These are phyloP conservation scores for Arctopsyche grandis DNA, from an alignment of 1,140 invertebrate genomes.

Conservation along the genomic window DNA sequence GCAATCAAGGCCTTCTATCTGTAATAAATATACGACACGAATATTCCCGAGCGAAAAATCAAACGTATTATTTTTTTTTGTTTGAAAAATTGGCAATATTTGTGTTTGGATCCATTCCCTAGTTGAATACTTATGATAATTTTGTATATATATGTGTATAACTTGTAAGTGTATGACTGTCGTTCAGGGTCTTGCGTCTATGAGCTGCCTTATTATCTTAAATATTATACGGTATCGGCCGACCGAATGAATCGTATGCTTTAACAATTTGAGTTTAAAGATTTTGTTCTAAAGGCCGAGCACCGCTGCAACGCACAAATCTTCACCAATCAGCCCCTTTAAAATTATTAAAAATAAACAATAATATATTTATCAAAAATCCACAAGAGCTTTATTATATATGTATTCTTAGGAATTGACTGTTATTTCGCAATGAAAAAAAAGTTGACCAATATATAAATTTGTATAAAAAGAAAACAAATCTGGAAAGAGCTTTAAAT, in stretches of 20 bases:
- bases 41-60: constrained; percentile 9
- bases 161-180: constrained; percentile 33
- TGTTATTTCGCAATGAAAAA: neutral
- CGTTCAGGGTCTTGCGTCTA: constrained; percentile 44
- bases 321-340: neutral
- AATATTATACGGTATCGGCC: neutral
- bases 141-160: constrained; percentile 40
- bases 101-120: constrained; percentile 50
- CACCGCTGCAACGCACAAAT: too few relatives aligned
- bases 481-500: constrained; percentile 22
- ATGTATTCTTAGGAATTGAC: neutral
- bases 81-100: constrained; percentile 26
- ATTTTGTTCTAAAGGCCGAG: too few relatives aligned
- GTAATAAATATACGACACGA: neutral
- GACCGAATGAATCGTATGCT: too few relatives aligned
- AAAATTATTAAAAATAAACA: constrained; percentile 17
- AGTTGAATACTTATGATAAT: constrained; percentile 40
- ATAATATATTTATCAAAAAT: constrained; percentile 9
- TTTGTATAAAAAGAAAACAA: neutral
- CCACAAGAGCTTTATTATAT: too few relatives aligned
- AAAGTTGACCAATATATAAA: neutral
- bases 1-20: neutral
- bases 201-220: constrained; percentile 47
- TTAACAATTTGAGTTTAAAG: too few relatives aligned
- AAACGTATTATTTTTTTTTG: constrained; percentile 25